Evolutionary conservation across 1,140 invertebrate genomes (phyloP).

Genomic region (Geopemphigus sp.): DNA sequence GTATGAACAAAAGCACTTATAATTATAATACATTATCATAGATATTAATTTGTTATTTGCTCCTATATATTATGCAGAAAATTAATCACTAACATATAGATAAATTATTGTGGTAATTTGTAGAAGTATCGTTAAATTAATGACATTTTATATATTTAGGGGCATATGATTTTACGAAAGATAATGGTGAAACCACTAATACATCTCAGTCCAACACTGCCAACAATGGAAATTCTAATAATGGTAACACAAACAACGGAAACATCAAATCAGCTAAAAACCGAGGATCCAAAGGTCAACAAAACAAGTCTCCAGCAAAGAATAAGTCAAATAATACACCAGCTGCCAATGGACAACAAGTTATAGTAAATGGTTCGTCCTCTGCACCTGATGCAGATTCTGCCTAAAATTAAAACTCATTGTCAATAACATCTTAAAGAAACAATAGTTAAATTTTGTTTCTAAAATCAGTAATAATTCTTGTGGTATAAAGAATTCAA

Average conservation of each 20-base stretch:
- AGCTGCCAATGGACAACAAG: slow-evolving; percentile 34
- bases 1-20: slow-evolving; percentile 1
- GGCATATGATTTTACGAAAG: background rate
- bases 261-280: slow-evolving; percentile 29
- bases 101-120: background rate
- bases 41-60: background rate
- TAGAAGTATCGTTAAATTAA: background rate
- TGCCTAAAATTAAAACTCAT: slow-evolving; percentile 15
- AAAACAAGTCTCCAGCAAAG: slow-evolving; percentile 38
- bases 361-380: slow-evolving; percentile 36
- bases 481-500: slow-evolving; percentile 32
- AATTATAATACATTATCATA: background rate
- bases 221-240: slow-evolving; percentile 33
- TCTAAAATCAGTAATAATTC: slow-evolving; percentile 2
- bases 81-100: background rate
- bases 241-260: slow-evolving; percentile 19
- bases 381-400: slow-evolving; percentile 41
- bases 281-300: slow-evolving; percentile 41
- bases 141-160: slow-evolving; percentile 5
- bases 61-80: background rate
- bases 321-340: slow-evolving; percentile 33
- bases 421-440: slow-evolving; percentile 14
- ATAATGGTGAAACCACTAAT: slow-evolving; percentile 6
- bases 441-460: slow-evolving; percentile 32
- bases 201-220: slow-evolving; percentile 8